phyloP scores from a whole-genome alignment of 2,113 vertebrate genomes.

The Rhadina sibilatrix region DNA sequence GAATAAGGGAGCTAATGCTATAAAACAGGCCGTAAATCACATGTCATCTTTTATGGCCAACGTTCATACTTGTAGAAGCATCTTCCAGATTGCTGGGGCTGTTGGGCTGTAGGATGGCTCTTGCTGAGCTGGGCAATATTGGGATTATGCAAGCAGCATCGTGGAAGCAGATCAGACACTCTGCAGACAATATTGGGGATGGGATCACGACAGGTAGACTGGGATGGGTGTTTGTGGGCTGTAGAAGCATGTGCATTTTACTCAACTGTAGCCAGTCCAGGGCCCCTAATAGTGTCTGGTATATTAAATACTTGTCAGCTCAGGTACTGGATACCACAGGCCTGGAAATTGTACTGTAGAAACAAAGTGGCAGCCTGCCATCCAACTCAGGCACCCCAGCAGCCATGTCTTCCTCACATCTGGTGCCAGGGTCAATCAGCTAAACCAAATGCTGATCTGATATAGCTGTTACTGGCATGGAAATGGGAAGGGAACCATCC shows the following conservation, averaged over 20 bases:
- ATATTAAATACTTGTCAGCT: background rate
- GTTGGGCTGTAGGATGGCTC: background rate
- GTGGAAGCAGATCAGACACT: background rate
- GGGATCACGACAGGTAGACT: background rate
- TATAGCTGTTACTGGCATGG: background rate
- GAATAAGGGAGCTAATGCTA: background rate
- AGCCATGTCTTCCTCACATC: background rate
- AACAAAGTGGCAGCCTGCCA: background rate
- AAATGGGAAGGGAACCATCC: background rate
- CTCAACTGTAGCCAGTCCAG: background rate
- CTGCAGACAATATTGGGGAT: background rate
- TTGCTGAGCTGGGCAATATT: background rate
- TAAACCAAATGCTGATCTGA: background rate
- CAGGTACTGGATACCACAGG: background rate
- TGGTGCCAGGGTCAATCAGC: background rate
- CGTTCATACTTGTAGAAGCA: fast-evolving
- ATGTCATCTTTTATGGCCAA: background rate
- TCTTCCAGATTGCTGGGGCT: background rate
- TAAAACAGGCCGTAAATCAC: background rate
- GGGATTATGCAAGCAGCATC: fast-evolving
- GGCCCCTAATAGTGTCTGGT: background rate
- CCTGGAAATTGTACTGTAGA: background rate
- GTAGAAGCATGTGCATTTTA: background rate
- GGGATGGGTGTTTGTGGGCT: background rate
- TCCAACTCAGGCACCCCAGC: background rate